These are phyloP conservation scores for Sitta europaea DNA, from an alignment of 2,113 vertebrate species.

Conservation along the genomic window DNA sequence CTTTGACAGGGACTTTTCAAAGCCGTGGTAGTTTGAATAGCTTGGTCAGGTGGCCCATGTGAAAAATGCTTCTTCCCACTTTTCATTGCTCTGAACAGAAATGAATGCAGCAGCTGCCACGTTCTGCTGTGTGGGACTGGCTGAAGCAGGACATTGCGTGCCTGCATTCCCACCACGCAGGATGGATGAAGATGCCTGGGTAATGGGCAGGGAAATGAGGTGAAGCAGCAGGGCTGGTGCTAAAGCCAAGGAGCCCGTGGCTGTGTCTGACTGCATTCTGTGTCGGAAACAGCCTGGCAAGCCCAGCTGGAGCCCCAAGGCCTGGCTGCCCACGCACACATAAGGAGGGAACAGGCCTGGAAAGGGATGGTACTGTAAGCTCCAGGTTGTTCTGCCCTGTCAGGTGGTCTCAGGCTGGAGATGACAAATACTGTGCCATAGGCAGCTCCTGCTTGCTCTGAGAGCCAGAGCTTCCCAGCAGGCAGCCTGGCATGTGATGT, in stretches of 20 bases:
- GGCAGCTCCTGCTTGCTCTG: background rate
- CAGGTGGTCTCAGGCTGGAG: background rate
- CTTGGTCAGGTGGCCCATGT: background rate
- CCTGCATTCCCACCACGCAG: fast-evolving
- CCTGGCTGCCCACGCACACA: background rate
- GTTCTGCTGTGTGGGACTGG: background rate
- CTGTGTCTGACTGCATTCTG: background rate
- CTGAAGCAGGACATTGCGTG: background rate
- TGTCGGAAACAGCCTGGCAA: background rate
- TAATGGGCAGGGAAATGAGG: background rate
- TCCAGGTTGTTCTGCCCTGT: background rate
- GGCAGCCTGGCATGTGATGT: background rate
- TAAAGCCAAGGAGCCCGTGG: background rate
- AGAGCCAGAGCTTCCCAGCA: background rate
- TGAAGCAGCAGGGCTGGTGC: background rate
- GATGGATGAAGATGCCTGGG: background rate
- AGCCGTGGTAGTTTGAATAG: background rate
- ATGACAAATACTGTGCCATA: background rate
- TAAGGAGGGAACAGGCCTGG: background rate
- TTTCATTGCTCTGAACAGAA: background rate
- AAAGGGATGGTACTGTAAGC: background rate
- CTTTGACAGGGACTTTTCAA: background rate
- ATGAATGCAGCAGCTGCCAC: background rate
- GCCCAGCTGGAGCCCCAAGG: background rate
- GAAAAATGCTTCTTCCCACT: background rate